Evolutionary conservation across 1,140 invertebrate genomes (phyloP).

Genomic region (Drosophila suzukii): DNA sequence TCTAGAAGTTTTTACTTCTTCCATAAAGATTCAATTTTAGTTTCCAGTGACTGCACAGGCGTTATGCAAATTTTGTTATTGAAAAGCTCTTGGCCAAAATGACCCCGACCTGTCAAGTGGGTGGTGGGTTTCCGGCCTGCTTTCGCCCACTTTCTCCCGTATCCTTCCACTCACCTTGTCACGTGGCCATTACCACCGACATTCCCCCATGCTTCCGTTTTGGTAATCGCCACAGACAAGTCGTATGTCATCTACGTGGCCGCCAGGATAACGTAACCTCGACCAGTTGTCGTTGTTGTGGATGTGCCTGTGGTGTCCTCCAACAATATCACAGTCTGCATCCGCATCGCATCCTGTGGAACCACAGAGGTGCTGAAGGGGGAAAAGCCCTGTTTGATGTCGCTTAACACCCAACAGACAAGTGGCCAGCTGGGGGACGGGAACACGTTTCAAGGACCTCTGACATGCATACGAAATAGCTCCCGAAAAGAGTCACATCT

Average conservation of each 20-base stretch:
- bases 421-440: constrained; percentile 23
- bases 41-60: constrained; percentile 2
- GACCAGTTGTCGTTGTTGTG: constrained; percentile 40
- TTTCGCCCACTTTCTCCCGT: constrained; percentile 1
- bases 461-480: constrained; percentile 59
- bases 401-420: constrained; percentile 43
- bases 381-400: constrained; percentile 25
- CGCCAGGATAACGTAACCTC: constrained; percentile 43
- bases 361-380: constrained; percentile 10
- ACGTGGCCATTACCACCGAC: constrained; percentile 36
- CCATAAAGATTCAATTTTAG: neutral
- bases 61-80: constrained; percentile 61
- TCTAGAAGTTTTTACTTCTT: neutral
- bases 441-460: constrained; percentile 40
- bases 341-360: constrained; percentile 1
- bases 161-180: constrained; percentile 30
- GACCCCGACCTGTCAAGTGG: constrained; percentile 39
- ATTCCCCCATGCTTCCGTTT: constrained; percentile 1
- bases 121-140: constrained; percentile 7
- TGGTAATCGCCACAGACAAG: constrained; percentile 69
- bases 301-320: constrained; percentile 27
- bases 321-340: constrained; percentile 18
- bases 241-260: constrained; percentile 62
- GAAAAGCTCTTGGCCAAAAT: constrained; percentile 50
- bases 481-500: constrained; percentile 28